These are phyloP conservation scores for Catharus bicknelli DNA, from an alignment of 2,113 vertebrate genomes.

Conservation along the genomic window DNA sequence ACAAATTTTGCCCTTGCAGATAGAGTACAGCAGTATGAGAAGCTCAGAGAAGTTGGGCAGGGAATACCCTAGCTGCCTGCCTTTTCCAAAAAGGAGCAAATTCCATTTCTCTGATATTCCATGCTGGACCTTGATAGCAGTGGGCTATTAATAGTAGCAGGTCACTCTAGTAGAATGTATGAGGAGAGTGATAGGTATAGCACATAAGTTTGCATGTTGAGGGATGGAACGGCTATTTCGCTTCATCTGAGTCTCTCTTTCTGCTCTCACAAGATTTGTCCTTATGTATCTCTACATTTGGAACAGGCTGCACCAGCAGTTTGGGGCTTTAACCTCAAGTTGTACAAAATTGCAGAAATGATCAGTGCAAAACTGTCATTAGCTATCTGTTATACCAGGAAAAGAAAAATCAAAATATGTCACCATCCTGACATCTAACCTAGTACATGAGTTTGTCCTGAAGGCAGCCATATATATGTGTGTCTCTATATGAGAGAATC, in stretches of 20 bases:
- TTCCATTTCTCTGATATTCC: neutral
- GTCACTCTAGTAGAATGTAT: neutral
- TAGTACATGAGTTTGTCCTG: neutral
- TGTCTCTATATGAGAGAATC: neutral
- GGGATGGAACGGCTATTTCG: neutral
- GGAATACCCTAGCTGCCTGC: neutral
- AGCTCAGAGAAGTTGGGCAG: neutral
- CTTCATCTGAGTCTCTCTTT: neutral
- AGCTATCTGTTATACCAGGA: neutral
- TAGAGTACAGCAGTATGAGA: fast-evolving
- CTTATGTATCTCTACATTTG: neutral
- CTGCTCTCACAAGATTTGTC: neutral
- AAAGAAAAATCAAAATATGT: neutral
- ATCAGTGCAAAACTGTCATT: neutral
- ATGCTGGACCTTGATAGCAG: neutral
- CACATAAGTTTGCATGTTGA: neutral
- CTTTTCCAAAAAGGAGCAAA: neutral
- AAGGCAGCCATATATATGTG: neutral
- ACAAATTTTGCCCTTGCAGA: neutral
- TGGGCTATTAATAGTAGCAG: neutral
- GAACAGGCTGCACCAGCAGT: neutral
- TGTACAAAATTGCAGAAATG: neutral
- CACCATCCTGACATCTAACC: neutral
- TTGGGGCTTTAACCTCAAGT: neutral
- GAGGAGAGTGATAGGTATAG: neutral